Evolutionary conservation across 2,888 invertebrate species (phyloP), one percentile per base, ranked within the genome.

Genomic region (Cheilosia impressa): DNA sequence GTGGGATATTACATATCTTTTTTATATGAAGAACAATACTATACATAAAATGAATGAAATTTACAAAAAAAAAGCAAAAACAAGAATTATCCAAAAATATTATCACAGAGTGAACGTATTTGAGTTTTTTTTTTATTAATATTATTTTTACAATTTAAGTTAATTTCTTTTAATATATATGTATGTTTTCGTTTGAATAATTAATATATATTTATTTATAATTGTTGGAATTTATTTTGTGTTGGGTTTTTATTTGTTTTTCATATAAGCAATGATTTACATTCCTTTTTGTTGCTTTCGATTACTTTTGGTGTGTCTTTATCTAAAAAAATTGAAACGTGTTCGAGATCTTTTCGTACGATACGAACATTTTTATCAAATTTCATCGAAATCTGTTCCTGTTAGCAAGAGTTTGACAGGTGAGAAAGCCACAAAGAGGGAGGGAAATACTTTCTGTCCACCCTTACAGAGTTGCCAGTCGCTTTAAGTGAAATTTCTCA

Each of bases 171-270:
- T 58, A 79, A 68, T 63, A 66, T 76, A 31, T 31, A 31, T 79
- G 75, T 85, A 85, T 72, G 66, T 80, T 85, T 71, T 85, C 85
- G 87, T 81, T 84, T 82, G 58, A 80, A 79, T 87, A 76, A 85
- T 85, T 84, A 77, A 75, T 81, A 87, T 84, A 84, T 80, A 75
- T 73, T 84, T 78, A 87, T 82, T 73, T 80, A 82, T 87, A 83
- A 87, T 87, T 87, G 73, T 87, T 82, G 83, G 80, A 52, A 69
- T 72, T 58, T 87, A 87, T 87, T 87, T 87, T 80, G 83, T 87
- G 58, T 87, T 87, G 77, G 52, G 69, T 82, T 88, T 87, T 87
- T 82, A 82, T 62, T 87, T 73, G 62, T 81, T 75, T 75, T 71
- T 57, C 68, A 79, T 77, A 76, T 57, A 45, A 31, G 0, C n/a